Conservation (phyloP, 2,888 invertebrate genomes). For the Dynastes hyllus region DNA sequence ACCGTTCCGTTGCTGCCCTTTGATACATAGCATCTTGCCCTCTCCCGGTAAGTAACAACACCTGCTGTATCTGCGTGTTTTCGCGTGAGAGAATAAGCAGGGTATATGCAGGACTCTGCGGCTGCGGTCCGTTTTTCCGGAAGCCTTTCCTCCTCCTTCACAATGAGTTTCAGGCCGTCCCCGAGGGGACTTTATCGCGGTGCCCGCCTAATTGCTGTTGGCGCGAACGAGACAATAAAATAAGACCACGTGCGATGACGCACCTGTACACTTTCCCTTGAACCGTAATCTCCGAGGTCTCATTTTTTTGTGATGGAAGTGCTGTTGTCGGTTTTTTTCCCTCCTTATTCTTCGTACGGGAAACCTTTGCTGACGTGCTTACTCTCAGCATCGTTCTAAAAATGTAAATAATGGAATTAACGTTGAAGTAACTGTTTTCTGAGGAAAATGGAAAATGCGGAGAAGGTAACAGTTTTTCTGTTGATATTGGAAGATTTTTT, state of each 20-base stretch:
- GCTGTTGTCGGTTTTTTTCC: neutral
- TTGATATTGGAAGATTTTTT: too few species aligned
- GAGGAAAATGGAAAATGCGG: neutral
- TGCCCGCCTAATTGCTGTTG: slow-evolving; percentile 43
- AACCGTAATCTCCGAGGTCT: slow-evolving; percentile 27
- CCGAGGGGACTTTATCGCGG: slow-evolving; percentile 32
- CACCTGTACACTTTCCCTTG: slow-evolving; percentile 31
- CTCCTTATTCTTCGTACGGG: neutral
- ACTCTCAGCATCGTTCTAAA: neutral
- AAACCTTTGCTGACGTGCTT: neutral
- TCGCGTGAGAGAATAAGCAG: slow-evolving; percentile 22
- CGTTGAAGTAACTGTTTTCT: neutral
- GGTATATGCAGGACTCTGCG: neutral
- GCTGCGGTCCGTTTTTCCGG: neutral
- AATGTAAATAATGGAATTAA: slow-evolving; percentile 27
- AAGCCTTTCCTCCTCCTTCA: neutral
- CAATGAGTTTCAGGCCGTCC: neutral
- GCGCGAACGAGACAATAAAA: slow-evolving; percentile 38
- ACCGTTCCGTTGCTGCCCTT: too few species aligned
- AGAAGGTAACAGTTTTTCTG: too few species aligned
- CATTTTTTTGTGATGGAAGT: slow-evolving; percentile 11
- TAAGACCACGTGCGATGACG: slow-evolving; percentile 34
- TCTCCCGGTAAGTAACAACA: slow-evolving; percentile 19
- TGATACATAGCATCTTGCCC: neutral
- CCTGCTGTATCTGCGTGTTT: slow-evolving; percentile 5